These are phyloP conservation scores for Drosophila crucigera DNA, from an alignment of 2,888 invertebrate species.

Conservation along the genomic window DNA sequence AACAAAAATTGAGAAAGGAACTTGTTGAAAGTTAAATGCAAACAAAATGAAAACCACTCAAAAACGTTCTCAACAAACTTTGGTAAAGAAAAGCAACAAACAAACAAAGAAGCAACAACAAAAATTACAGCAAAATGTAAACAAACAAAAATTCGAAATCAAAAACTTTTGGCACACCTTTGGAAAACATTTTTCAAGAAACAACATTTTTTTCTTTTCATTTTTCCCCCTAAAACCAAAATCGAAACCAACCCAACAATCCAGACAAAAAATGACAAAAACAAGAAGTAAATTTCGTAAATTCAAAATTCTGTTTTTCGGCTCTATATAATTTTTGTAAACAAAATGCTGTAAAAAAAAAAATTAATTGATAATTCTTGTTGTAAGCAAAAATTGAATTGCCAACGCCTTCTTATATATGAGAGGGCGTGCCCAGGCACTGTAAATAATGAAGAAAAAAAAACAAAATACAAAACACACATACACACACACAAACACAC, in stretches of 20 bases:
- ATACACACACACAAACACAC: constrained; percentile 15
- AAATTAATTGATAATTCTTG: constrained; percentile 41
- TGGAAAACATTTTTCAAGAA: constrained; percentile 82
- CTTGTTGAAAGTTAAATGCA: constrained; percentile 51
- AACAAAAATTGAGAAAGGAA: constrained; percentile 32
- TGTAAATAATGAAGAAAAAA: constrained; percentile 34
- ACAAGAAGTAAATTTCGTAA: constrained; percentile 40
- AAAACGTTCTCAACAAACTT: constrained; percentile 85
- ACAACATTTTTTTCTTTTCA: constrained; percentile 20
- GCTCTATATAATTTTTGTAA: constrained; percentile 67
- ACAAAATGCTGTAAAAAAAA: constrained; percentile 66
- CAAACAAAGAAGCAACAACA: constrained; percentile 48
- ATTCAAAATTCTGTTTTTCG: constrained; percentile 83
- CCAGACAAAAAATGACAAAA: constrained; percentile 34
- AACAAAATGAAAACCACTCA: constrained; percentile 81
- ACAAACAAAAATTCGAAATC: constrained; percentile 66
- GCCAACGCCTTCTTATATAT: constrained; percentile 15
- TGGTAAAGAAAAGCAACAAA: constrained; percentile 38
- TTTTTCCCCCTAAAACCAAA: constrained; percentile 17
- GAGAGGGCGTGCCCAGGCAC: constrained; percentile 31
- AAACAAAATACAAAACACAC: not conserved
- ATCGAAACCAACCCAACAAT: not conserved
- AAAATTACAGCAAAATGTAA: constrained; percentile 48
- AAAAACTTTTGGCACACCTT: constrained; percentile 82
- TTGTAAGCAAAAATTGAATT: constrained; percentile 55